These are phyloP conservation scores for Keiferia lycopersicella DNA, from an alignment of 2,888 invertebrate species.

Conservation along the genomic window DNA sequence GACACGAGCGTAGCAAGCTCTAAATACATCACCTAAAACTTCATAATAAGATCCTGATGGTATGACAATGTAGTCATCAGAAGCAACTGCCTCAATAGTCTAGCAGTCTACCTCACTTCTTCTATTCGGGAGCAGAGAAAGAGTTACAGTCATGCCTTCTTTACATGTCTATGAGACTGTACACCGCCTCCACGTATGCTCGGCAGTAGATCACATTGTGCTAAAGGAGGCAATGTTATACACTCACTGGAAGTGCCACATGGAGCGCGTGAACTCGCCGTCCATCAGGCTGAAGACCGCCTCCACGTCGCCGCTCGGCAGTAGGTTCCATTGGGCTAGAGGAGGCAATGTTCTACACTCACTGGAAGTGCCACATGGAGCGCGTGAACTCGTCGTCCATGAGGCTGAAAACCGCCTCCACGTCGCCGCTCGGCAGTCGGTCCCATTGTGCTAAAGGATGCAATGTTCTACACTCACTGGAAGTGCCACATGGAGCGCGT, in stretches of 20 bases:
- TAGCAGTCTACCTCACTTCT: too few relatives aligned
- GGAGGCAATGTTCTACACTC: constrained; percentile 54
- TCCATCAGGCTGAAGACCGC: neutral
- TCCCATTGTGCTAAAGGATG: neutral
- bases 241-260: constrained; percentile 96
- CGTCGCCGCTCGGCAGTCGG: constrained; percentile 47
- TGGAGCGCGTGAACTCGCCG: constrained; percentile 91
- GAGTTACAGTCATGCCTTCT: too few relatives aligned
- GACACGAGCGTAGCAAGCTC: too few relatives aligned
- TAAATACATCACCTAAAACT: too few relatives aligned
- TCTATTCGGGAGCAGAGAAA: too few relatives aligned
- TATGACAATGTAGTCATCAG: too few relatives aligned
- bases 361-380: constrained; percentile 97
- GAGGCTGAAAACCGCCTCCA: neutral
- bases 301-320: constrained; percentile 48
- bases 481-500: constrained; percentile 97
- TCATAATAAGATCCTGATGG: too few relatives aligned
- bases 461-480: constrained; percentile 82
- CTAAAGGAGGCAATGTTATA: neutral
- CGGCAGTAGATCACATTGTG: too few relatives aligned
- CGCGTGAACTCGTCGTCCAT: constrained; percentile 87
- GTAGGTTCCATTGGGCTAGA: neutral
- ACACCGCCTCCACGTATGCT: too few relatives aligned
- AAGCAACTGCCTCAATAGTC: too few relatives aligned
- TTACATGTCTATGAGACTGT: too few relatives aligned